phyloP scores from a whole-genome alignment of 23 tunicate genomes.

The Halocynthia roretzi region DNA sequence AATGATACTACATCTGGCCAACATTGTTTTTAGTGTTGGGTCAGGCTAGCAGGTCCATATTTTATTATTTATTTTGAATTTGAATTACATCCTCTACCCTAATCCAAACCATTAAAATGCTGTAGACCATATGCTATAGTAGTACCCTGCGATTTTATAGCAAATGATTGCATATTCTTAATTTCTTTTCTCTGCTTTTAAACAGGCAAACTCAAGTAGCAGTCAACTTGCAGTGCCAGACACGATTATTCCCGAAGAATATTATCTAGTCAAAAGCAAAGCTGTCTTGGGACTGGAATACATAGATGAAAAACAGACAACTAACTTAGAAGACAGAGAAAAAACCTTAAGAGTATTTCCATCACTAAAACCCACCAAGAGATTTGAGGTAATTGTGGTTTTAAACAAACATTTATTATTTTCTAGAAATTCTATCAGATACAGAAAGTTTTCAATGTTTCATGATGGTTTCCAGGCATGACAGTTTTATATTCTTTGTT shows the following conservation, averaged over 20 bases:
- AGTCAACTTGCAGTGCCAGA: conserved; percentile 65
- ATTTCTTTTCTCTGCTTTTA: no score
- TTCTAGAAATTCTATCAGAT: background rate
- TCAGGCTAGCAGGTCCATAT: no score
- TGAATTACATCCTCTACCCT: no score
- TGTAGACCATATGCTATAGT: no score
- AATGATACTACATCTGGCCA: no score
- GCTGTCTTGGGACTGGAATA: conserved; percentile 90
- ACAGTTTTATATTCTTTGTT: background rate
- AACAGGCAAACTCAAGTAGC: no score
- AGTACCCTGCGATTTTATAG: no score
- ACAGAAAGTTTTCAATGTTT: background rate
- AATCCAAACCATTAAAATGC: no score
- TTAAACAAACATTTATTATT: background rate
- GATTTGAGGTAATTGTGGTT: conserved; percentile 68
- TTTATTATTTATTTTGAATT: no score
- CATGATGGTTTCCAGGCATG: background rate
- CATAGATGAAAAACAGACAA: conserved; percentile 63
- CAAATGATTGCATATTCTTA: no score
- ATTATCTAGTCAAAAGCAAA: conserved; percentile 81
- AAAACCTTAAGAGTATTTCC: conserved; percentile 84
- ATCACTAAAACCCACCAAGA: conserved; percentile 70
- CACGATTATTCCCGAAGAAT: conserved; percentile 74
- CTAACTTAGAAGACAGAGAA: conserved; percentile 58
- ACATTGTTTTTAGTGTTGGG: no score